Evolutionary conservation across 2,797 vertebrate genomes (phyloP).

Genomic region (Semotilus atromaculatus): DNA sequence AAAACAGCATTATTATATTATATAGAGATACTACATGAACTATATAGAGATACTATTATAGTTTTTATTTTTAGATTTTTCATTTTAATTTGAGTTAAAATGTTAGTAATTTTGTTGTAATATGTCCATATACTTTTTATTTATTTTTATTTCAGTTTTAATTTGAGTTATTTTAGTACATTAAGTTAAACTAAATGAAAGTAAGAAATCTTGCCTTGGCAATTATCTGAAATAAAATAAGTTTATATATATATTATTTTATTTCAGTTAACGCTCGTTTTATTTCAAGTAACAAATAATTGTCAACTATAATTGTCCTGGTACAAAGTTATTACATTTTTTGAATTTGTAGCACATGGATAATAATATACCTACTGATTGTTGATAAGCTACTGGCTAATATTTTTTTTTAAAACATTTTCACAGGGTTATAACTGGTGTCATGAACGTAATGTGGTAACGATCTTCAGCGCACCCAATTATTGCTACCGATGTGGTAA

Average conservation of each 20-base stretch:
- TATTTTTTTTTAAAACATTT: neutral
- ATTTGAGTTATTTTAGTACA: too few species aligned
- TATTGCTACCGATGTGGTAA: conserved; percentile 98
- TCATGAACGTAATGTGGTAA: conserved; percentile 97
- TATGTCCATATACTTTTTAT: too few species aligned
- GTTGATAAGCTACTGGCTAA: neutral
- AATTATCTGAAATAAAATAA: too few species aligned
- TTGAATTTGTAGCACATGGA: neutral
- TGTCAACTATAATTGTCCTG: too few species aligned
- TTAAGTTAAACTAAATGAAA: too few species aligned
- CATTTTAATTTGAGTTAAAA: neutral
- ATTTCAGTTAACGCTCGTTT: too few species aligned
- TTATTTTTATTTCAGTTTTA: too few species aligned
- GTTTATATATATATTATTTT: too few species aligned
- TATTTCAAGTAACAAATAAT: too few species aligned
- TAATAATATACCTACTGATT: neutral
- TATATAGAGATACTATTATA: neutral
- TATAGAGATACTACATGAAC: too few species aligned
- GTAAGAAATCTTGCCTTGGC: too few species aligned
- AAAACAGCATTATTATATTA: neutral
- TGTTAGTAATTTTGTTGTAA: neutral
- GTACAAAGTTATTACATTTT: too few species aligned
- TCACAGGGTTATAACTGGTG: conserved; percentile 97
- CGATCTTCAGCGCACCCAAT: conserved; percentile 98
- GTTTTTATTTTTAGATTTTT: neutral